These are phyloP conservation scores for Galeopterus variegatus DNA, from an alignment of 2,113 vertebrate species.

Conservation along the genomic window DNA sequence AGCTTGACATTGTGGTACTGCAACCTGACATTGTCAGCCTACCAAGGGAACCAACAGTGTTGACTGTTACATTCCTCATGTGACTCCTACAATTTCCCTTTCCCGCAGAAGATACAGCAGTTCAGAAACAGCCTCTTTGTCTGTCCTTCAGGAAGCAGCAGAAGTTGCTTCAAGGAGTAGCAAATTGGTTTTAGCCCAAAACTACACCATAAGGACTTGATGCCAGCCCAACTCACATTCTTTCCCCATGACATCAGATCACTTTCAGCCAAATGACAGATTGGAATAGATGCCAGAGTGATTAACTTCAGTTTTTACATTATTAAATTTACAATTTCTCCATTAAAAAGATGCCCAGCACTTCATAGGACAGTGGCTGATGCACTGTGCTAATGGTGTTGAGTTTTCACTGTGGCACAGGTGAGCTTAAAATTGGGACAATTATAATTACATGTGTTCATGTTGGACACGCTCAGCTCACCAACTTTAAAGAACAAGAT, in stretches of 20 bases:
- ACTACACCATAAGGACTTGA: not conserved
- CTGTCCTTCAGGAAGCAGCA: not conserved
- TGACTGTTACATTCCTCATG: not conserved
- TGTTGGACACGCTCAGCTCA: not conserved
- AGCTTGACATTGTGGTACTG: not conserved
- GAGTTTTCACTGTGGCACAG: not conserved
- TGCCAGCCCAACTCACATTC: not conserved
- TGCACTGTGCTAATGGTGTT: not conserved
- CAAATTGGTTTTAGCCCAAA: not conserved
- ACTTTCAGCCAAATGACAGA: conserved; percentile 16
- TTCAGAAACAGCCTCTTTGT: not conserved
- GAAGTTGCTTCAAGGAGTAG: not conserved
- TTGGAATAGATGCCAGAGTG: not conserved
- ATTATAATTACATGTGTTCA: not conserved
- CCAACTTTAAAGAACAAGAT: not conserved
- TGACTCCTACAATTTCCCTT: not conserved
- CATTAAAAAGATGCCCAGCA: not conserved
- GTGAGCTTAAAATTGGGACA: not conserved
- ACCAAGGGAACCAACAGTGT: not conserved
- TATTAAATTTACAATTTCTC: not conserved
- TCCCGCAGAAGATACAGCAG: not conserved
- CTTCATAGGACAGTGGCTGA: not conserved
- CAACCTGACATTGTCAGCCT: not conserved
- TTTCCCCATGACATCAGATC: conserved; percentile 14
- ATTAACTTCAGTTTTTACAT: not conserved